Conservation (phyloP, 2,797 vertebrate genomes). For the Schizothorax lantsangensis region DNA sequence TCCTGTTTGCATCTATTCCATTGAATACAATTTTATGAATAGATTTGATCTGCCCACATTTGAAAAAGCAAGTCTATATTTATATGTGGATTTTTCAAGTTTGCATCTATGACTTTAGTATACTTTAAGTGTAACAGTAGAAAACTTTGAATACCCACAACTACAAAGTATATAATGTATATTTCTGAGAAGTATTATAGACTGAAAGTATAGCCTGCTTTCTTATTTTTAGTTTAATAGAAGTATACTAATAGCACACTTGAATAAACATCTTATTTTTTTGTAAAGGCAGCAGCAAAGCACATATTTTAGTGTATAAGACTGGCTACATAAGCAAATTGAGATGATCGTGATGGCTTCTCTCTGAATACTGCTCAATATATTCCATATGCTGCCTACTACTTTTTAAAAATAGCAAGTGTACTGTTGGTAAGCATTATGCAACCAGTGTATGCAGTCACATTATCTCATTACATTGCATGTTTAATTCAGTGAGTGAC, state of each 20-base stretch:
- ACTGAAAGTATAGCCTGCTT: no score
- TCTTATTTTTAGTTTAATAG: no score
- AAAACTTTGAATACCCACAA: no score
- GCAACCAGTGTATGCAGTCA: background rate
- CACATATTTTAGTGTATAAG: background rate
- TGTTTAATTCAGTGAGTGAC: background rate
- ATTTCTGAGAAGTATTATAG: background rate
- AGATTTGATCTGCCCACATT: background rate
- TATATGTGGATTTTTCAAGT: background rate
- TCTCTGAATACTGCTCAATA: background rate
- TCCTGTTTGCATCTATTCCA: background rate
- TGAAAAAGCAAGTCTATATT: background rate
- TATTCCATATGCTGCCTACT: slow-evolving; percentile 17
- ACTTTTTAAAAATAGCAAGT: background rate
- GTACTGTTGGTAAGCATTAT: no score
- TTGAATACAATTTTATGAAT: background rate
- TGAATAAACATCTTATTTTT: background rate
- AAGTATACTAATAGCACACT: background rate
- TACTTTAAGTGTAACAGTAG: no score
- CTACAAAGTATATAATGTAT: background rate
- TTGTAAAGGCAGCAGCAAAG: background rate
- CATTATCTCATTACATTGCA: background rate
- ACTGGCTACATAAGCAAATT: background rate
- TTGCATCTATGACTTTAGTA: background rate
- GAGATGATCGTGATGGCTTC: background rate